These are phyloP conservation scores for Nyctibius bracteatus DNA, from an alignment of 2,113 vertebrate genomes.

Conservation along the genomic window DNA sequence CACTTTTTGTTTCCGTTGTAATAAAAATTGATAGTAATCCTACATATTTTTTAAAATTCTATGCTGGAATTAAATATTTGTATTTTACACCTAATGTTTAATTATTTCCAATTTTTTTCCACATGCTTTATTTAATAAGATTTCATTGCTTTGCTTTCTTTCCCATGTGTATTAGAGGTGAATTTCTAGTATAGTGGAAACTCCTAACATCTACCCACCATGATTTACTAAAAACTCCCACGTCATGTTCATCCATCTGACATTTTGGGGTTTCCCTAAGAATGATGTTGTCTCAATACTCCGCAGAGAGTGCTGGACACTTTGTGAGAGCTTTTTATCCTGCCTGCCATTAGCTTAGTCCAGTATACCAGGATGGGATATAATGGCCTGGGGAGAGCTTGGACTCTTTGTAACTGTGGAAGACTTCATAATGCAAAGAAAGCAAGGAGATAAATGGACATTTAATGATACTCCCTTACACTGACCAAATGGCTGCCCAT, in stretches of 20 bases:
- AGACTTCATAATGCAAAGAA: not conserved
- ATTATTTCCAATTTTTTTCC: not conserved
- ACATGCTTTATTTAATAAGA: not conserved
- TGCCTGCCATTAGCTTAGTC: not conserved
- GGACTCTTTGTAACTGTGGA: not conserved
- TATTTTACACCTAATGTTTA: not conserved
- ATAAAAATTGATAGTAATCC: not conserved
- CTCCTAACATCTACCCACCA: rapidly evolving
- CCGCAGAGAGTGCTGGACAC: not conserved
- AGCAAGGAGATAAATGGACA: not conserved
- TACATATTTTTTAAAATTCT: not conserved
- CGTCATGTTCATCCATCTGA: not conserved
- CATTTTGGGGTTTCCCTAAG: not conserved
- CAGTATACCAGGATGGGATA: not conserved
- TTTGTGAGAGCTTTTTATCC: not conserved
- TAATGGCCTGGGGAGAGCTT: not conserved
- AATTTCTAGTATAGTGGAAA: not conserved
- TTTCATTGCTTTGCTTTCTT: not conserved
- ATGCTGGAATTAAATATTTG: not conserved
- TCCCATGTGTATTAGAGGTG: not conserved
- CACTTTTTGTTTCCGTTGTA: not conserved
- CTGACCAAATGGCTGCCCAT: not conserved
- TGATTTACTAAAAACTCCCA: not conserved
- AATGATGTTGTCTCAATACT: not conserved
- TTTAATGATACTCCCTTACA: not conserved